phyloP scores from a whole-genome alignment of 2,113 vertebrate species.

The Circaetus gallicus region DNA sequence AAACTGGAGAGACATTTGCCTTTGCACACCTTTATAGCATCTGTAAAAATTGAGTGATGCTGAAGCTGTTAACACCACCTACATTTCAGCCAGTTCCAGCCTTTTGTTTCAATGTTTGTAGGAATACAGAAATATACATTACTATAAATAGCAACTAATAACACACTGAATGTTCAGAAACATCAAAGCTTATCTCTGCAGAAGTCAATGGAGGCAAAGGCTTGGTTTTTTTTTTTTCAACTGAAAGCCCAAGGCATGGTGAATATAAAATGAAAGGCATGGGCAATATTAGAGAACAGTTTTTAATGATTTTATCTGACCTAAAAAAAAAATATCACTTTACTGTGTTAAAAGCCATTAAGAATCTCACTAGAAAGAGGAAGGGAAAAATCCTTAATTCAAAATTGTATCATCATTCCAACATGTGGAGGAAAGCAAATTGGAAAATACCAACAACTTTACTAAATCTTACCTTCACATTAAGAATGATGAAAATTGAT shows the following conservation, averaged over 20 bases:
- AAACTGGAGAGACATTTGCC: neutral
- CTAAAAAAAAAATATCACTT: neutral
- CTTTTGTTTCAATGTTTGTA: neutral
- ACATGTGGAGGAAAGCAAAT: neutral
- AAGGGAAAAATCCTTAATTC: neutral
- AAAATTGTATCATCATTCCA: neutral
- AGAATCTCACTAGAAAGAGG: neutral
- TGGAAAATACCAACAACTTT: neutral
- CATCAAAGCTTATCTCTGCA: neutral
- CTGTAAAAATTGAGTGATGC: neutral
- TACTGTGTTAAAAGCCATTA: neutral
- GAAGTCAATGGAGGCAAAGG: neutral
- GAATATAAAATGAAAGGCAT: neutral
- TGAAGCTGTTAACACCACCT: neutral
- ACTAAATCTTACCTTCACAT: neutral
- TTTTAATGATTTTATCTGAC: neutral
- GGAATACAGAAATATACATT: neutral
- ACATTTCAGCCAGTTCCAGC: neutral
- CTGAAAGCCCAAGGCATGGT: neutral
- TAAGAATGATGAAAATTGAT: neutral
- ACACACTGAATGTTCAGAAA: neutral
- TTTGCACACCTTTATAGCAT: neutral
- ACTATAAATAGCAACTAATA: neutral
- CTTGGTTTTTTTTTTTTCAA: neutral
- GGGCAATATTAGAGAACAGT: neutral